Base-by-base conservation (phyloP, 2,113 vertebrate species). In the Steatornis caripensis region DNA sequence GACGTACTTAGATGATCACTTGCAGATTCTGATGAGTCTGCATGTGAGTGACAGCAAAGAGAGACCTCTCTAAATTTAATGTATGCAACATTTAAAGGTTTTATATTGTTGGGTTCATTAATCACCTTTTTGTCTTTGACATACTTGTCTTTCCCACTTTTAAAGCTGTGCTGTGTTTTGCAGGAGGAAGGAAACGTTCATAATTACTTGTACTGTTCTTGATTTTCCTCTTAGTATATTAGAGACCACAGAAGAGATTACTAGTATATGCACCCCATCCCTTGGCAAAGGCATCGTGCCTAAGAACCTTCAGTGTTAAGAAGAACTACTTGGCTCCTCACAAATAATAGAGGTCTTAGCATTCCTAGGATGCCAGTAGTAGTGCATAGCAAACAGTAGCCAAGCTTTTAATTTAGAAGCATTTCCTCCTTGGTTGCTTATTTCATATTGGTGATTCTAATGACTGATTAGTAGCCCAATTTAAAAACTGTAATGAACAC, bases 41-140 rank as follows among this genome's bases (percentile, higher is more conserved):
- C 7, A 34, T 41, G 24, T 36, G 15, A 66, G 14, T n/a, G 43
- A 62, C 6, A 75, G 19, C 14, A 82, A 57, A 61, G 32, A 34
- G 4, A 2, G 7, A 5, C 4, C 16, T 48, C 8, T 90, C 60
- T 71, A 89, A 94, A 71, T 34, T 37, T 64, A 34, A 43, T 18
- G 2, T 45, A n/a, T 13, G 2, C 11, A 21, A 3, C 18, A n/a
- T 65, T 71, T 69, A 41, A 57, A 12, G 21, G 17, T 62, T 93
- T 79, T 23, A 34, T 62, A 36, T 15, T 39, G 17, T 6, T 84
- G 0, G 0, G 6, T 51, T 84, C 2, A 0, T 55, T 78, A 46
- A 71, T 71, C 27, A 37, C 7, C 3, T 24, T 11, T 90, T 95
- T 80, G 13, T 77, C 49, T 54, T 65, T 87, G 45, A 69, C 13